A percentile compares a stretch with the other conserved stretches of the same genome.
phyloP scores from a whole-genome alignment of 2,888 invertebrate genomes.

The Ganaspis brasiliensis region DNA sequence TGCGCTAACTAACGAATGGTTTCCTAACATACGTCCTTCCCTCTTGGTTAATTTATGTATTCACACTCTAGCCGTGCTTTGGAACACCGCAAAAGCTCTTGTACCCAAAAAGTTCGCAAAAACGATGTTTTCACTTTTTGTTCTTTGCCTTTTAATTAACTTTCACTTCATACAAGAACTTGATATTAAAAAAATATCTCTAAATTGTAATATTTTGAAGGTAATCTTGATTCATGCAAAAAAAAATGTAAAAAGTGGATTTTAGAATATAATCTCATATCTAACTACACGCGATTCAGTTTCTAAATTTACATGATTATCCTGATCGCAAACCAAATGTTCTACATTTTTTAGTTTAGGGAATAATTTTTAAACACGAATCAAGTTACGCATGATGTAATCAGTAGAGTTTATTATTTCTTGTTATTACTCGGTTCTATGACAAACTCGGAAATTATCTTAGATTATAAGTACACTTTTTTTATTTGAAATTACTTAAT shows the following conservation, averaged over 20 bases:
- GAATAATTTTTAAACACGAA: neutral
- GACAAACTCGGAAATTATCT: too few relatives aligned
- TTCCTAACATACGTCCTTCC: constrained; percentile 60
- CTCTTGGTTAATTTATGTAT: constrained; percentile 58
- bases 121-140: too few relatives aligned
- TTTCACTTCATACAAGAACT: too few relatives aligned
- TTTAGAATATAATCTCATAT: neutral
- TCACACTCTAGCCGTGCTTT: constrained; percentile 46
- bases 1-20: constrained; percentile 61
- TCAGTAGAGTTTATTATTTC: neutral
- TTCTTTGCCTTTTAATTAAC: too few relatives aligned
- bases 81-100: neutral
- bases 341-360: too few relatives aligned
- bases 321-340: neutral
- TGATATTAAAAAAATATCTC: neutral
- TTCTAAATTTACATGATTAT: neutral
- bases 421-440: too few relatives aligned
- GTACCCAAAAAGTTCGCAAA: constrained; percentile 1
- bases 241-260: neutral
- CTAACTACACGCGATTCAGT: neutral
- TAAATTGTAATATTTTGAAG: neutral
- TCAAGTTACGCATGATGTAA: neutral
- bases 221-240: neutral
- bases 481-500: too few relatives aligned
- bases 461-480: too few relatives aligned